Evolutionary conservation across 2,888 invertebrate genomes (phyloP), one percentile per base, ranked within the genome.

Genomic region (Thera obeliscata): DNA sequence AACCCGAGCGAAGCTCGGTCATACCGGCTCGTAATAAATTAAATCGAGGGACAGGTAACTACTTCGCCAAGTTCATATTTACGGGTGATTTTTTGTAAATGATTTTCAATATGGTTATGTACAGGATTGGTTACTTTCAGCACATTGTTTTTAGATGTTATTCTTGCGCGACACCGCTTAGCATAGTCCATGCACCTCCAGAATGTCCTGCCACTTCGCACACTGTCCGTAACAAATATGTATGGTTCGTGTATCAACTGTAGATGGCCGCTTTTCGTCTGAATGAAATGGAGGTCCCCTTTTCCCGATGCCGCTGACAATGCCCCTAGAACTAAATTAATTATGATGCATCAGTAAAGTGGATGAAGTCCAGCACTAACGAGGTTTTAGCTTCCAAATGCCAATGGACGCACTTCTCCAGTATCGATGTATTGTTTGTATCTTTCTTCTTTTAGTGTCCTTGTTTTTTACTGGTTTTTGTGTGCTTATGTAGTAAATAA

Each of bases 131-230:
- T 93, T 71, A 93, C 87, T 69, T 86, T 84, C 49, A 93, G 75
- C 7, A 91, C 78, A 75, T 93, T 93, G 76, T 93, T 90, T 80
- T 93, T 93, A 8, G 93, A 93, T 2, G 93, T 93, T 67, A 93
- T 93, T 68, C 93, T 84, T 8, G 93, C 93, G n/a, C 93, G 87
- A 78, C 93, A 93, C 56, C 92, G 86, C 75, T 89, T 92, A 22
- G 92, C 90, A 69, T 93, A 93, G 70, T 93, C 93, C 91, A 93
- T 91, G 75, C 94, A 94, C 56, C 93, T 82, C 94, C 94, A 94
- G 75, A 94, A 93, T 4, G 94, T 94, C 57, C 93, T 83, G 7
- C 93, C 94, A 75, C 93, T 93, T 7, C 93, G 86, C 61, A 93
- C 93, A 81, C 93, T 91, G 81, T 93, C 93, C 61, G 93, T 93